Conservation (phyloP, 2,113 vertebrate species). For the Lipophrys pholis region DNA sequence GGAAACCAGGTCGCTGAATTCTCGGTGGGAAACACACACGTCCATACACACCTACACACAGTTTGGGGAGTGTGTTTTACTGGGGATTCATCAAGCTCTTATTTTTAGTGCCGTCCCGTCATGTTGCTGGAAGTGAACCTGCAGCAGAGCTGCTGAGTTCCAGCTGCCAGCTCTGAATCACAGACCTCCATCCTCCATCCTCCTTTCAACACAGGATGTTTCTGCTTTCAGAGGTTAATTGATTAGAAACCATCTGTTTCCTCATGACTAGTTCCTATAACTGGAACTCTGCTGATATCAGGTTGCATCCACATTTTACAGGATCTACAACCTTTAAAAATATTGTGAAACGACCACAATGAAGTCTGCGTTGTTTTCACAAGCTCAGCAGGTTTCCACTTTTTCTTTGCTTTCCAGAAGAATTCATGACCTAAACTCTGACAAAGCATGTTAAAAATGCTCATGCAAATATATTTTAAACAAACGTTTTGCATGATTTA, state of each 20-base stretch:
- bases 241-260: constrained; percentile 25
- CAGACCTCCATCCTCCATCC: constrained; percentile 19
- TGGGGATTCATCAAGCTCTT: constrained; percentile 37
- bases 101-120: constrained; percentile 40
- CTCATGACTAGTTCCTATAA: no score
- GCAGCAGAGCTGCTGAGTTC: not conserved
- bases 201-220: constrained; percentile 20
- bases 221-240: constrained; percentile 7
- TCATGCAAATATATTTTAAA: no score
- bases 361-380: no score
- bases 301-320: no score
- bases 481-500: no score
- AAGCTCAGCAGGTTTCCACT: no score
- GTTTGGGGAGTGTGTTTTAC: constrained; percentile 23
- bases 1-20: constrained; percentile 49
- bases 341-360: no score
- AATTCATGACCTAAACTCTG: no score
- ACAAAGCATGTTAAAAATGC: no score
- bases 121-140: constrained; percentile 5
- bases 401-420: no score
- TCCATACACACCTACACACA: not conserved
- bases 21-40: constrained; percentile 3
- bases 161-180: constrained; percentile 25
- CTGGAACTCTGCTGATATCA: no score
- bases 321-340: no score